phyloP scores from a whole-genome alignment of 2,888 invertebrate genomes.

The Melitaea athalia region DNA sequence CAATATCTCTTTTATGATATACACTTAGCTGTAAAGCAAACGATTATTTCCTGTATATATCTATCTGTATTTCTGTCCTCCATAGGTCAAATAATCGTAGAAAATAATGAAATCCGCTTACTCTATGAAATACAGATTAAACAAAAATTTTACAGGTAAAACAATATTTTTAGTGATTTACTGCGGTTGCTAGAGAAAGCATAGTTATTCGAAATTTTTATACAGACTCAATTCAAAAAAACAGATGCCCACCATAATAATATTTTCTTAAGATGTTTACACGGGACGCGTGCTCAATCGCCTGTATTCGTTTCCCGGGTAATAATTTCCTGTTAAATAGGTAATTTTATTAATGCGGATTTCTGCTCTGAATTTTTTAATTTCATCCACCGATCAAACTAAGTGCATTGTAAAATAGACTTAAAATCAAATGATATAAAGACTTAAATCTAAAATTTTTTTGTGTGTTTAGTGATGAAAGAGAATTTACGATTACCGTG shows the following conservation, averaged over 20 bases:
- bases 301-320: slow-evolving; percentile 66
- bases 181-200: no score
- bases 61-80: no score
- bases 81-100: no score
- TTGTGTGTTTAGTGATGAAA: slow-evolving; percentile 15
- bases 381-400: slow-evolving; percentile 14
- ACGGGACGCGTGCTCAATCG: slow-evolving; percentile 50
- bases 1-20: no score
- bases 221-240: neutral
- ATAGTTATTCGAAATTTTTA: no score
- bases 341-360: slow-evolving; percentile 50
- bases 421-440: neutral
- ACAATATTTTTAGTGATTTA: no score
- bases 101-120: no score
- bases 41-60: no score
- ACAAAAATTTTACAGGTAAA: no score
- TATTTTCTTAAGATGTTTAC: slow-evolving; percentile 23
- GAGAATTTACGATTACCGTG: slow-evolving; percentile 33
- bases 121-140: no score
- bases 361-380: slow-evolving; percentile 49
- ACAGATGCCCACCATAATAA: neutral
- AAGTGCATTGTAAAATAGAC: slow-evolving; percentile 4
- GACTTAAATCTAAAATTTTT: neutral
- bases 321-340: slow-evolving; percentile 59
- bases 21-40: no score